A percentile compares a stretch with the other conserved stretches of the same genome.
Conservation (phyloP, 2,797 vertebrate species). For the Anguilla megastoma region DNA sequence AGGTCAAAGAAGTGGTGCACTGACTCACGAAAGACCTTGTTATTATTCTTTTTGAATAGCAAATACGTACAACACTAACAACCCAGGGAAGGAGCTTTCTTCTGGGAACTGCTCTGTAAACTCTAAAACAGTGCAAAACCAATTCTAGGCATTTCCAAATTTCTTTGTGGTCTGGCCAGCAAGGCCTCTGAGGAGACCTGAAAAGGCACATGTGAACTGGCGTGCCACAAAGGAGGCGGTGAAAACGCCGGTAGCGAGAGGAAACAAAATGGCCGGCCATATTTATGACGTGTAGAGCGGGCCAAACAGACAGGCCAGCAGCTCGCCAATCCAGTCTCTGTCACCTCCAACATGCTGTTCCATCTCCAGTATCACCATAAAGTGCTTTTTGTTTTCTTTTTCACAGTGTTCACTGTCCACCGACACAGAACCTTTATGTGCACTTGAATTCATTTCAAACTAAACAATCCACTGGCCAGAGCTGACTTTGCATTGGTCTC, state of each 20-base stretch:
- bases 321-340: not conserved
- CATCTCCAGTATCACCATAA: not conserved
- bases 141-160: not conserved
- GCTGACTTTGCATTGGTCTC: not conserved
- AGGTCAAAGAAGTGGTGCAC: not conserved
- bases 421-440: not conserved
- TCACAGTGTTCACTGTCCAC: not conserved
- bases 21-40: conserved; percentile 15
- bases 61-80: not conserved
- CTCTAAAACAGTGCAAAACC: not conserved
- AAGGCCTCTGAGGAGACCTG: conserved; percentile 4
- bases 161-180: not conserved
- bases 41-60: not conserved
- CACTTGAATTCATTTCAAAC: not conserved
- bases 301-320: not conserved
- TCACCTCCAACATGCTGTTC: not conserved
- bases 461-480: not conserved
- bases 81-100: not conserved
- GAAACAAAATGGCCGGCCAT: not conserved
- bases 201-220: not conserved
- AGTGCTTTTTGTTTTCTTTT: not conserved
- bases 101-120: not conserved
- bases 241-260: not conserved
- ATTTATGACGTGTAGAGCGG: not conserved
- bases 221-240: not conserved